Base-by-base conservation (phyloP, 2,797 vertebrate genomes). In the Peromyscus eremicus region DNA sequence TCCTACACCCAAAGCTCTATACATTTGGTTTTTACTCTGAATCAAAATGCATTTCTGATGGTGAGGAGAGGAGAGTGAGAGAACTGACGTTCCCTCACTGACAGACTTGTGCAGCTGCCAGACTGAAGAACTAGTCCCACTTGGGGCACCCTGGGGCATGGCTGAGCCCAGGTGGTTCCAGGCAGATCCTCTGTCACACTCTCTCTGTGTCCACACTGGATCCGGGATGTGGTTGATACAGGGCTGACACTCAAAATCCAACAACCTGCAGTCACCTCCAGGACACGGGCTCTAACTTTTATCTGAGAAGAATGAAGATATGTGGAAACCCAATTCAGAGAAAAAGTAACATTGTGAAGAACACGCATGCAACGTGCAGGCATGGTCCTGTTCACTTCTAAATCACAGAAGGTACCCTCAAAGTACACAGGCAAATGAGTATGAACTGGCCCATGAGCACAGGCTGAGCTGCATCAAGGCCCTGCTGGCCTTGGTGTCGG, bases 1-100 rank as follows among this genome's bases (percentile, higher is more conserved):
- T 99, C 98, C 99, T 99, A 99, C 99, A 99, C 99, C 99, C 99
- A 99, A 99, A 99, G 98, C 99, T 99, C 99, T 99, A 98, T 99
- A 99, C 99, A 99, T 99, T 99, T 99, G 99, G 99, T 99, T 99
- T 99, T 98, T 98, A 96, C 98, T 98, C 93, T 97, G 97, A 98
- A 98, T 97, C 94, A 95, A 97, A 97, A 96, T 89, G 62, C 94
- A 98, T 98, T 98, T 98, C 98, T 89, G 84, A 94, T 97, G 96
- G 97, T 97, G 98, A 98, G 98, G 96, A 97, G 97, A 98, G 98
- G 79, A 95, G 91, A 94, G 97, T 82, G 89, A 97, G 95, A 92
- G 98, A 97, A 95, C 75, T 75, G 92, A 92, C 43, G 79, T 94
- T 97, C 97, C 97, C 98, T 98, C 98, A 93, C 97, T 92, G 98